Base-by-base conservation (phyloP, 1,140 invertebrate species). In the Drosophila dunni region DNA sequence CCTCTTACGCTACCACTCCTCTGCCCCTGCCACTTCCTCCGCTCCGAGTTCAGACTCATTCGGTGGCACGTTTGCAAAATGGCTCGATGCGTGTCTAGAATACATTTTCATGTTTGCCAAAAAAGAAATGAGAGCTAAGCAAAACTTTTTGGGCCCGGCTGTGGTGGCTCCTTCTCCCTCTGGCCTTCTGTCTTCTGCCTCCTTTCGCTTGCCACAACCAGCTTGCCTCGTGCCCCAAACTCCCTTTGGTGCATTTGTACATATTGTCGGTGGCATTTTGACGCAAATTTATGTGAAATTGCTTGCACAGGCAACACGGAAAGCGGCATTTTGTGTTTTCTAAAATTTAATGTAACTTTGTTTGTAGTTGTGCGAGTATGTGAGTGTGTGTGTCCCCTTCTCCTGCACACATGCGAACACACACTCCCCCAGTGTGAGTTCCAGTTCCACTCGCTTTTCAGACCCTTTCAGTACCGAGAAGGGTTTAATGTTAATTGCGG, bases 51-150 rank as follows among this genome's bases (percentile, higher is more conserved):
- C 70, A 79, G 73, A 54, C 81, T 86, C 86, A 85, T 90, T 90
- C 81, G 72, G 75, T 90, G 85, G 85, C 85, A 90, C 85, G 85
- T 90, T 90, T 90, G 85, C 85, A 85, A 90, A 90, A 90, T 90
- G 85, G 81, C 81, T 50, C 73, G 64, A 90, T 90, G 85, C 85
- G 85, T 90, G 85, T 85, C 85, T 85, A 67, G 85, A 90, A 90
- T 90, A 90, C 85, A 90, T 90, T 90, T 89, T 79, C 78, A 66
- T 83, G 71, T 83, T 89, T 90, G 85, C 80, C 81, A 84, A 89
- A 88, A 29, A 89, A 79, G 67, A 50, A 62, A 72, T 60, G 46
- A 66, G 65, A 56, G 65, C 50, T 51, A 48, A 62, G 71, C 57
- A 69, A 74, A 74, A 74, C 57, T 74, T 69, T 73, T 62, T 54